phyloP scores from a whole-genome alignment of 2,113 vertebrate species.

The Cinclus mexicanus region DNA sequence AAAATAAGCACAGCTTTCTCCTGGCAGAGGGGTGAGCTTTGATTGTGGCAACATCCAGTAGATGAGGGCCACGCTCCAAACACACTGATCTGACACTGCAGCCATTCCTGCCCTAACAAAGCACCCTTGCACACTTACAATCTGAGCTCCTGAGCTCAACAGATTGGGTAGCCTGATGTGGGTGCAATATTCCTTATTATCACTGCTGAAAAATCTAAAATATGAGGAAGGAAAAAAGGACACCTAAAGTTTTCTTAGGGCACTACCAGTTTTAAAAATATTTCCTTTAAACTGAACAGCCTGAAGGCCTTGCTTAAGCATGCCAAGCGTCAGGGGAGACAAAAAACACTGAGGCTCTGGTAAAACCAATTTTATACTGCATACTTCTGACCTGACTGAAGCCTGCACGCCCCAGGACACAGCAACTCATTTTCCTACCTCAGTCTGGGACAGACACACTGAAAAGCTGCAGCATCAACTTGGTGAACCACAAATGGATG shows the following conservation, averaged over 20 bases:
- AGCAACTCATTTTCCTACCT: neutral
- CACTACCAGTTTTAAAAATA: neutral
- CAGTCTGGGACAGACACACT: neutral
- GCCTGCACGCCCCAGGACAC: neutral
- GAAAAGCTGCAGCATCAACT: neutral
- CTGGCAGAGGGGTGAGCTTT: neutral
- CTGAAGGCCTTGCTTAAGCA: neutral
- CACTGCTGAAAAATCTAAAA: neutral
- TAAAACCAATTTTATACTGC: neutral
- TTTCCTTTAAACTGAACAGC: neutral
- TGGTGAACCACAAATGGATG: neutral
- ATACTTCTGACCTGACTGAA: neutral
- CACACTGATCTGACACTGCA: neutral
- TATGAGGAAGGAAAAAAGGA: rapidly evolving
- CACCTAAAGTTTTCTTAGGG: neutral
- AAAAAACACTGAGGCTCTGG: neutral
- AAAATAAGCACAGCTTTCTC: neutral
- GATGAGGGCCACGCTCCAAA: neutral
- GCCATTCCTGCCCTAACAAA: neutral
- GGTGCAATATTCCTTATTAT: neutral
- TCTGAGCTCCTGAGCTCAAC: neutral
- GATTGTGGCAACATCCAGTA: neutral
- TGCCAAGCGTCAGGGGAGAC: neutral
- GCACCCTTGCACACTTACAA: neutral
- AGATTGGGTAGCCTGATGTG: neutral